Evolutionary conservation across 37 sponge, comb jelly and placozoan species (phyloP), one percentile per base, ranked within the genome.

Genomic region (Petrosia ficiformis): DNA sequence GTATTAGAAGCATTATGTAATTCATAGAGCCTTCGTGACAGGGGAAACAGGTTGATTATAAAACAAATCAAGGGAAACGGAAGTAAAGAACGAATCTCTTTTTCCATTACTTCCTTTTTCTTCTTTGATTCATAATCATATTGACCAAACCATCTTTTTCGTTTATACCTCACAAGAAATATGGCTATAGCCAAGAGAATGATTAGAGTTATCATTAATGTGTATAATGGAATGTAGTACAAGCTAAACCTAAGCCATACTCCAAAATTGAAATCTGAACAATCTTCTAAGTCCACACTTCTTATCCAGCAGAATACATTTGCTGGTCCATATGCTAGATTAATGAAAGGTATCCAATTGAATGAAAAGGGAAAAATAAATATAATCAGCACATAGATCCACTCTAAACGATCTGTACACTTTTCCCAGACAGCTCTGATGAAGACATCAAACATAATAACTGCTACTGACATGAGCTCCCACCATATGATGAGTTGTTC

Each of bases 241-340:
- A 78, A 57, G 4, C 57, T 44, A 41, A 75, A 70, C 32, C 71
- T 60, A 32, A 90, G 44, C 4, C 77, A 44, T 1, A 60, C 35
- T 10, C 86, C 91, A 16, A 65, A 41, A 14, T 14, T 24, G 68
- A 64, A 39, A 0, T 39, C 28, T 1, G 19, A 58, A 42, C 86
- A 78, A 32, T 79, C 57, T 8, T 14, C 14, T 29, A 26, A n/a
- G n/a, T 61, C 26, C 5, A 11, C 28, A 26, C n/a, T 29, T 1
- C 72, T 59, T 30, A 89, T 89, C 90, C 90, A 89, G 73, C 90
- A 89, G 80, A 83, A 89, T 4, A 74, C 65, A 3, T 84, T 85
- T 0, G 84, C 84, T 39, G 25, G 43, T 2, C 90, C 90, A 39
- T 89, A 89, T 0, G 85, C 34, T 4, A 39, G 22, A 39, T 75